These are phyloP conservation scores for Argentina silus DNA, from an alignment of 2,797 vertebrate genomes.

Conservation along the genomic window DNA sequence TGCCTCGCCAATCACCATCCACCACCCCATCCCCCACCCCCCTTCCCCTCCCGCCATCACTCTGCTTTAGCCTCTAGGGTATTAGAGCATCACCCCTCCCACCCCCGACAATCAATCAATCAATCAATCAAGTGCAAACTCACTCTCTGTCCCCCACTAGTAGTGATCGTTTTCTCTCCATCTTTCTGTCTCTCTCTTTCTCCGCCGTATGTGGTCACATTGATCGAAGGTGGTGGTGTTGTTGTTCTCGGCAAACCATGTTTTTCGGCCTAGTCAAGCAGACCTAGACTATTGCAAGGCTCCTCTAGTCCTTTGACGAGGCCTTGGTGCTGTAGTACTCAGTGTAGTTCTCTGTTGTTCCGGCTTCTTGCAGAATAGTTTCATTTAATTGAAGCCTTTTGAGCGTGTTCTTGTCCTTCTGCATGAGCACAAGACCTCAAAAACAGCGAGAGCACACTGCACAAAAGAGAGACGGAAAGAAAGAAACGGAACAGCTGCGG, in stretches of 20 bases:
- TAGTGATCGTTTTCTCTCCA: background rate
- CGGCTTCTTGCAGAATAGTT: too few species aligned
- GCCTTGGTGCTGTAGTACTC: background rate
- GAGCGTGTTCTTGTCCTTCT: too few species aligned
- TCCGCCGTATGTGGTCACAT: background rate
- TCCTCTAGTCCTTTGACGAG: background rate
- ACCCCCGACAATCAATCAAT: background rate
- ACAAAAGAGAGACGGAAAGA: background rate
- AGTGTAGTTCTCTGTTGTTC: background rate
- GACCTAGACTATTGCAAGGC: background rate
- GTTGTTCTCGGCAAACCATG: background rate
- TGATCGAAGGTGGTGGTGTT: too few species aligned
- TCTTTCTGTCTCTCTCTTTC: constrained; percentile 7
- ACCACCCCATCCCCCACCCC: background rate
- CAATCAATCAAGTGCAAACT: background rate
- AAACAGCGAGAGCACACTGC: background rate
- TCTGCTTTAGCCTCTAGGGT: background rate
- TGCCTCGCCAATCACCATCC: background rate
- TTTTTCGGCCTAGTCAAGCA: background rate
- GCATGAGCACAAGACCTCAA: background rate
- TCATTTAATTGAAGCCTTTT: too few species aligned
- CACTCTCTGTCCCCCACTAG: background rate
- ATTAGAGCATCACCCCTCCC: background rate
- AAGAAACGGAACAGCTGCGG: background rate
- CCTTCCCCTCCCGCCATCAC: background rate